Base-by-base conservation (phyloP, 2,888 invertebrate genomes). In the Emmelina monodactyla region DNA sequence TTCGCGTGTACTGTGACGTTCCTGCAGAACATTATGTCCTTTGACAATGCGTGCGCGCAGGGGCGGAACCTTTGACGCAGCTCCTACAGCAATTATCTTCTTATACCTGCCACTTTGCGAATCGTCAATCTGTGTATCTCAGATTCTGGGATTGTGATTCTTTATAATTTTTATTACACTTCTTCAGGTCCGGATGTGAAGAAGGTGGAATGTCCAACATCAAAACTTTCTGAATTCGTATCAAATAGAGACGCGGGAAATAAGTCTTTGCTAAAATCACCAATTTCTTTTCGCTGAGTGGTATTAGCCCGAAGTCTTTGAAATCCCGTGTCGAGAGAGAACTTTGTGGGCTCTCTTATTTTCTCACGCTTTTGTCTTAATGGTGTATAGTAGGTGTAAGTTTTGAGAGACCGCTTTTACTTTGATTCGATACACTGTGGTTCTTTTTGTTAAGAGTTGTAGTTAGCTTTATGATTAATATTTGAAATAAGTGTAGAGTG, bases 271-370 rank as follows among this genome's bases (percentile, higher is more conserved):
- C 49, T 47, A 53, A 58, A 58, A 62, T 61, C 58, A 55, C 51
- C 57, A 56, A 61, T 65, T 60, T 64, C 53, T 56, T 53, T 53
- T 56, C 53, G 46, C 52, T 40, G 46, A 49, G 53, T 49, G 52
- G 51, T 51, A 56, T 58, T 61, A 60, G 53, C 53, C 50, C 53
- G 48, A 40, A 53, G 58, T 53, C 58, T 62, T 58, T 62, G 59
- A 60, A 60, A 58, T 58, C 53, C 51, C 59, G 51, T 54, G 44
- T 49, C 57, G 49, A 47, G 58, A 59, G 60, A 52, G 51, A 51
- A 57, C 51, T 55, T 59, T 53, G 55, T 55, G 53, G 49, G 47
- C 45, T 53, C 44, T 50, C 28, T 46, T 46, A 40, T 35, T 40
- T 46, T 41, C 29, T 38, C 40, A 46, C 44, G 40, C 47, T 47